Conservation (phyloP, 2,797 vertebrate genomes). For the Tapirus indicus region DNA sequence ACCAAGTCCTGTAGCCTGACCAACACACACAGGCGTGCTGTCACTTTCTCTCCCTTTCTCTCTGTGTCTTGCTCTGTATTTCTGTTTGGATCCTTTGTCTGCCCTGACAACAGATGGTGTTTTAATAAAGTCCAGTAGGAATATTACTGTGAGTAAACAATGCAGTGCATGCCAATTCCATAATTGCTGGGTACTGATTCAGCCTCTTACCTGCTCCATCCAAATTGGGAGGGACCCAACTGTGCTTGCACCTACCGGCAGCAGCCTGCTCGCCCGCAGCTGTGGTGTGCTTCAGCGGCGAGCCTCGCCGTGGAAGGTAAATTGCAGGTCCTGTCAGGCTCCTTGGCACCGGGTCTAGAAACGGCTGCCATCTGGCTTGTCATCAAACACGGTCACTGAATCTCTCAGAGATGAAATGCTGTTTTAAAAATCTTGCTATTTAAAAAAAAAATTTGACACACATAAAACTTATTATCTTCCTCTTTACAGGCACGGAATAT, state of each 20-base stretch:
- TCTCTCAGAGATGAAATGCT: constrained; percentile 89
- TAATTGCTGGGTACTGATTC: constrained; percentile 99
- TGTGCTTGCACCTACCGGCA: constrained; percentile 91
- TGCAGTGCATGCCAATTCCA: constrained; percentile 97
- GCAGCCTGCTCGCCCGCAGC: constrained; percentile 96
- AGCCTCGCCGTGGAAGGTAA: constrained; percentile 91
- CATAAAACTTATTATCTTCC: constrained; percentile 85
- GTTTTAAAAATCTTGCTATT: constrained; percentile 74
- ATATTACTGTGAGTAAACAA: constrained; percentile 99
- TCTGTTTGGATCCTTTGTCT: constrained; percentile 92
- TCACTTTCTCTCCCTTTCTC: not conserved
- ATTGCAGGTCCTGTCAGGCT: constrained; percentile 89
- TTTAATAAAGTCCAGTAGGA: constrained; percentile 99
- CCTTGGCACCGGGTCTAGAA: constrained; percentile 87
- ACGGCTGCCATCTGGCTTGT: constrained; percentile 91
- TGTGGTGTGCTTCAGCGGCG: constrained; percentile 91
- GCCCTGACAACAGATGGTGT: constrained; percentile 99
- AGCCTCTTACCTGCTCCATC: constrained; percentile 97
- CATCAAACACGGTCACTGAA: constrained; percentile 89
- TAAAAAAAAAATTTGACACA: constrained; percentile 72
- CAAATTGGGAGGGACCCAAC: constrained; percentile 92
- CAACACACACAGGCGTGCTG: not conserved
- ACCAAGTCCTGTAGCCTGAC: constrained; percentile 36
- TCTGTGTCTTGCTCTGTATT: constrained; percentile 78
- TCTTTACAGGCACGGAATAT: constrained; percentile 83